A percentile compares a stretch with the other conserved stretches of the same genome.
phyloP scores from a whole-genome alignment of 2,113 vertebrate genomes.

The Falco punctatus region DNA sequence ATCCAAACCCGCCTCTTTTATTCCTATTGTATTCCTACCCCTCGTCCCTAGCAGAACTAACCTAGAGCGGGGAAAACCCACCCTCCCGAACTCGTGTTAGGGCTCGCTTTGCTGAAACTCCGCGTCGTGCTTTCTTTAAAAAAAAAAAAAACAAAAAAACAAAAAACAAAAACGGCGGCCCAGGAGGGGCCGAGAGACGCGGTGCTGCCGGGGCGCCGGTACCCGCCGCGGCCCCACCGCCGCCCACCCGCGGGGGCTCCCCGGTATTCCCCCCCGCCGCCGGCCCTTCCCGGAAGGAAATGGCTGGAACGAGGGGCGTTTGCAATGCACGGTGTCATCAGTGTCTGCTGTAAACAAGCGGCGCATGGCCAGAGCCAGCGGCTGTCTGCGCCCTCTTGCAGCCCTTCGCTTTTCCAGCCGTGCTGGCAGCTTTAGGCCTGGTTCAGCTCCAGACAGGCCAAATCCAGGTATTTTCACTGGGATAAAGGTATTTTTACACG shows the following conservation, averaged over 20 bases:
- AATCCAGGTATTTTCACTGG: neutral
- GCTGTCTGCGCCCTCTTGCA: neutral
- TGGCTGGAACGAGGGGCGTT: neutral
- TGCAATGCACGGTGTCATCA: rapidly evolving
- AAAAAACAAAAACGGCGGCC: neutral
- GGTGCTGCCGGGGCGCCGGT: neutral
- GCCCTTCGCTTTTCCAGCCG: neutral
- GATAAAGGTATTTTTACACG: neutral
- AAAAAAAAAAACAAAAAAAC: too few relatives aligned
- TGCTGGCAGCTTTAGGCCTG: neutral
- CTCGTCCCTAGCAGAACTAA: neutral
- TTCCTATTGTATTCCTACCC: neutral
- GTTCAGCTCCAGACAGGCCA: neutral
- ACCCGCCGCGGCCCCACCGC: too few relatives aligned
- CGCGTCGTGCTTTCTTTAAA: neutral
- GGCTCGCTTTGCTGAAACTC: neutral
- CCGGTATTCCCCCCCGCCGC: too few relatives aligned
- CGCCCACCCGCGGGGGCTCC: neutral
- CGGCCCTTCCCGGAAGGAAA: neutral
- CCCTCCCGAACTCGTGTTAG: neutral
- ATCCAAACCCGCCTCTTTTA: neutral
- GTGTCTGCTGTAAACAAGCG: neutral
- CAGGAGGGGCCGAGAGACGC: neutral
- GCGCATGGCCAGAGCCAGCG: neutral
- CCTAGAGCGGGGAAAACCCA: neutral